Conservation (phyloP, 2,888 invertebrate species). For the Lordiphosa andalusiaca region DNA sequence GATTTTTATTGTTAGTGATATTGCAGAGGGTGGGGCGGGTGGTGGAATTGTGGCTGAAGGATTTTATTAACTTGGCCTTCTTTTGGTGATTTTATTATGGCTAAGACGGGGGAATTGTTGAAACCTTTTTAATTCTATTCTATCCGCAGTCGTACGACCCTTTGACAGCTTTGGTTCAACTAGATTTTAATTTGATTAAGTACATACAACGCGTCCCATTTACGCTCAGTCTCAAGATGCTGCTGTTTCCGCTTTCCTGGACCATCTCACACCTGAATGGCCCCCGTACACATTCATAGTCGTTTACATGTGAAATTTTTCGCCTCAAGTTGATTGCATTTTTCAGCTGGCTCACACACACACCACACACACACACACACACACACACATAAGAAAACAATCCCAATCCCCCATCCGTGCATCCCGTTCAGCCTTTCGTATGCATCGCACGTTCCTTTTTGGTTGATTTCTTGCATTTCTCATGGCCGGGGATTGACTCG, state of each 20-base stretch:
- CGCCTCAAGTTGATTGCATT: conserved; percentile 74
- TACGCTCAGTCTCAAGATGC: no score
- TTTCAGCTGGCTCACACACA: conserved; percentile 49
- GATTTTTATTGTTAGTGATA: conserved; percentile 9
- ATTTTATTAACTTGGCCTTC: no score
- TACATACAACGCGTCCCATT: no score
- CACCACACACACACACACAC: no score
- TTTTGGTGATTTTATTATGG: no score
- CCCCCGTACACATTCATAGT: conserved; percentile 34
- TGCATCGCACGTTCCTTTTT: conserved; percentile 71
- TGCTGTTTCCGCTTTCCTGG: conserved; percentile 58
- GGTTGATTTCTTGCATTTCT: conserved; percentile 75
- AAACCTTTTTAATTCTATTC: no score
- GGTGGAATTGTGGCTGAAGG: no score
- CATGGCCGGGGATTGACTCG: conserved; percentile 51
- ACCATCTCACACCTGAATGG: conserved; percentile 41
- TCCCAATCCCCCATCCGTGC: conserved; percentile 41
- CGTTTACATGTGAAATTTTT: conserved; percentile 59
- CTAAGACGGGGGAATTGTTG: no score
- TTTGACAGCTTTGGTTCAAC: no score
- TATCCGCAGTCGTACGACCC: no score
- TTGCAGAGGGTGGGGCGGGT: no score
- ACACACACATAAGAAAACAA: conserved; percentile 64
- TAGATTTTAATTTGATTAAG: no score
- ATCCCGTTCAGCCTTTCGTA: conserved; percentile 55